These are phyloP conservation scores for Emmelina monodactyla DNA, from an alignment of 2,888 invertebrate genomes.

Conservation along the genomic window DNA sequence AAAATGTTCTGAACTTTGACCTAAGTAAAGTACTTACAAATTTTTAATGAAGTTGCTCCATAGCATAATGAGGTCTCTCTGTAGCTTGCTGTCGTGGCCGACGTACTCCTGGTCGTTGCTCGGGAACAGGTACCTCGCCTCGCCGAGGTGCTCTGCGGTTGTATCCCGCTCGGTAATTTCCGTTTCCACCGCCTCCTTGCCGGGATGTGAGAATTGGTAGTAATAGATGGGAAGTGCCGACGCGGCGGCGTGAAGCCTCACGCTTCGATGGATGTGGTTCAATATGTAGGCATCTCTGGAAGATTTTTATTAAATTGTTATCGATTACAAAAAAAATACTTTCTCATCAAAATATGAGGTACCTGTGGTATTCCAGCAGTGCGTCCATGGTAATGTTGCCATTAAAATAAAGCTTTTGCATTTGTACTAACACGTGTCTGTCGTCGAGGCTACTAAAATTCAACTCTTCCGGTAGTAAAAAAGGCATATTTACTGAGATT, in stretches of 20 bases:
- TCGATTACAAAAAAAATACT: too few relatives aligned
- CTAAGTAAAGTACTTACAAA: too few relatives aligned
- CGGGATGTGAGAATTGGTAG: slow-evolving; percentile 43
- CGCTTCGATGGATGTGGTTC: slow-evolving; percentile 40
- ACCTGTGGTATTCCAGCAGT: too few relatives aligned
- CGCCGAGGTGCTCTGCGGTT: slow-evolving; percentile 52
- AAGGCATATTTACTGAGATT: slow-evolving; percentile 21
- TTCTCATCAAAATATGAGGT: too few relatives aligned
- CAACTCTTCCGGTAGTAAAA: slow-evolving; percentile 40
- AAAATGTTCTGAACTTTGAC: too few relatives aligned
- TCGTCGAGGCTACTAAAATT: too few relatives aligned
- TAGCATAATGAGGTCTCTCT: slow-evolving; percentile 27
- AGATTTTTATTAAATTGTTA: too few relatives aligned
- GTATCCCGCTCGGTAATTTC: slow-evolving; percentile 29
- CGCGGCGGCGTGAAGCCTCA: slow-evolving; percentile 28
- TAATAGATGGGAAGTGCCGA: slow-evolving; percentile 29
- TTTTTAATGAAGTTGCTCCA: slow-evolving; percentile 51
- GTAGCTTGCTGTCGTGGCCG: slow-evolving; percentile 33
- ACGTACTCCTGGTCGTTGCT: slow-evolving; percentile 21
- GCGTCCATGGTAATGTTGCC: too few relatives aligned
- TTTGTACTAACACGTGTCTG: too few relatives aligned
- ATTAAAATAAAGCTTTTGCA: too few relatives aligned
- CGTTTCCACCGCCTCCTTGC: slow-evolving; percentile 29
- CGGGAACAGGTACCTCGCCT: slow-evolving; percentile 41
- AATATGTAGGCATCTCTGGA: slow-evolving; percentile 47